phyloP scores from a whole-genome alignment of 2,888 invertebrate genomes.

The Thera obeliscata region DNA sequence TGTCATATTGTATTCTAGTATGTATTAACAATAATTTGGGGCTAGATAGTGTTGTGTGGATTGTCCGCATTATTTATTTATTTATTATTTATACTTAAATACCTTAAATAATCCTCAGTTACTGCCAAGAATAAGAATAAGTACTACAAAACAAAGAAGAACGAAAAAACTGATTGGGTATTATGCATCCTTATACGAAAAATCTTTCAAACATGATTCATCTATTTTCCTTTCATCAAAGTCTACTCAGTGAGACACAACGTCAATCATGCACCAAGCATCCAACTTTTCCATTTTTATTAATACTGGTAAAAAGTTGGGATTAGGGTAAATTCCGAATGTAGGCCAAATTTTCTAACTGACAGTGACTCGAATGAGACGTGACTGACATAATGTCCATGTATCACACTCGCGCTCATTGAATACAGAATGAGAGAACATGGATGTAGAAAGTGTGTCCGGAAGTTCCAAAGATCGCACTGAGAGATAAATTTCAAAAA shows the following conservation, averaged over 20 bases:
- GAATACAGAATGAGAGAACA: not conserved
- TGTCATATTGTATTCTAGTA: too few species aligned
- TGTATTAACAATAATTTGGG: too few species aligned
- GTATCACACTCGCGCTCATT: not conserved
- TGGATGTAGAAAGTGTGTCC: not conserved
- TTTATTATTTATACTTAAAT: too few species aligned
- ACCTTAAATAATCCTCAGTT: too few species aligned
- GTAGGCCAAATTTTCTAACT: slow-evolving; percentile 21
- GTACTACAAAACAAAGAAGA: not conserved
- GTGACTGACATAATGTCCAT: slow-evolving; percentile 28
- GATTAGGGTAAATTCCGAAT: slow-evolving; percentile 16
- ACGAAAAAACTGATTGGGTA: not conserved
- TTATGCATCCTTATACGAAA: not conserved
- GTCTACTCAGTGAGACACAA: not conserved
- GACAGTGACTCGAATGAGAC: slow-evolving; percentile 19
- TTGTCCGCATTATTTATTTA: too few species aligned
- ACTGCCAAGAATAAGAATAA: too few species aligned
- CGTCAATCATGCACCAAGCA: not conserved
- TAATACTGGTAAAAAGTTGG: not conserved
- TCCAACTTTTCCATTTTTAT: slow-evolving; percentile 8
- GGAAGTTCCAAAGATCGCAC: not conserved
- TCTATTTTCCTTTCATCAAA: not conserved
- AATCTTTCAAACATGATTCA: not conserved
- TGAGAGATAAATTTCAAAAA: not conserved
- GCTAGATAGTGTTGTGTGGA: too few species aligned